Percentiles rank a stretch among this genome's conserved stretches.
phyloP scores from a whole-genome alignment of 2,797 vertebrate species.

The Alcedo atthis region DNA sequence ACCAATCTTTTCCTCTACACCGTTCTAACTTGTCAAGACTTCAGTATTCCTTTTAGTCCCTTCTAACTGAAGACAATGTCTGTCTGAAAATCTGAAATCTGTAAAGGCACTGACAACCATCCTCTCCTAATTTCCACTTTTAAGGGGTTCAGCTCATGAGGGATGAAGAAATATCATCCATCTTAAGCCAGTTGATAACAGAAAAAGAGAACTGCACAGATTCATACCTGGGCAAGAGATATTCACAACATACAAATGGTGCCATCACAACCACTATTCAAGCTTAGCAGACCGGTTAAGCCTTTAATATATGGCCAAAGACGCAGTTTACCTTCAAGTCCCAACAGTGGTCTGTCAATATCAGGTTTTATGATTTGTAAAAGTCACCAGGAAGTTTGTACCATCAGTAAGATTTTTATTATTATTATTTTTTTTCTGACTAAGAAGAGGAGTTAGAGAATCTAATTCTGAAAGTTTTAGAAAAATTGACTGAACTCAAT shows the following conservation, averaged over 20 bases:
- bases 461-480: neutral
- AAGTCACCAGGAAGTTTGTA: neutral
- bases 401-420: fast-evolving
- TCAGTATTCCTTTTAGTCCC: neutral
- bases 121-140: neutral
- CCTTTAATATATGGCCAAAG: neutral
- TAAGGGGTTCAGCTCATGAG: neutral
- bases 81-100: neutral
- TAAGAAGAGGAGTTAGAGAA: neutral
- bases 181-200: neutral
- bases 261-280: neutral
- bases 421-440: neutral
- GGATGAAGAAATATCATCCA: neutral
- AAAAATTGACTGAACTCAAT: neutral
- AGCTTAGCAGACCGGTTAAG: neutral
- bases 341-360: neutral
- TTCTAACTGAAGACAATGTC: neutral
- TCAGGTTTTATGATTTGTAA: neutral
- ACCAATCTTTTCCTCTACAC: neutral
- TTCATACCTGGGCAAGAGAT: neutral
- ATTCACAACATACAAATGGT: neutral
- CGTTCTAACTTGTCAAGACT: neutral
- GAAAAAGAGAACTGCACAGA: neutral
- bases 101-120: neutral
- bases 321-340: neutral